phyloP scores from a whole-genome alignment of 2,888 invertebrate species.

The Taphrorychus bicolor region DNA sequence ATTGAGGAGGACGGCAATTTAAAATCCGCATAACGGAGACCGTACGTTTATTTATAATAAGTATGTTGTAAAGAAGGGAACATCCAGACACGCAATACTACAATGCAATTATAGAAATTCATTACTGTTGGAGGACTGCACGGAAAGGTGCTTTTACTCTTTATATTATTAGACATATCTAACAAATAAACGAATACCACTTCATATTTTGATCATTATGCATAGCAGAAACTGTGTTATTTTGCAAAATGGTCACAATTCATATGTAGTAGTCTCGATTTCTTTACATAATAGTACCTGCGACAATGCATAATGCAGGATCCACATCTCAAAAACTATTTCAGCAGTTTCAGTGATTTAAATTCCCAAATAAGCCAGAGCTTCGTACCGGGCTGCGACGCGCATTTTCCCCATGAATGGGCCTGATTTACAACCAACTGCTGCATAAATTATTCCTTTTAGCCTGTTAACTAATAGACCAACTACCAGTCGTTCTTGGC shows the following conservation, averaged over 20 bases:
- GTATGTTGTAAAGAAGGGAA: not conserved
- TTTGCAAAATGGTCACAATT: too few relatives aligned
- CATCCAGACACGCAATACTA: not conserved
- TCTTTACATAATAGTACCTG: not conserved
- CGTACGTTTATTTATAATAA: not conserved
- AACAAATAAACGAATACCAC: too few relatives aligned
- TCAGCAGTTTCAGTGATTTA: constrained; percentile 21
- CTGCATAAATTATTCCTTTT: not conserved
- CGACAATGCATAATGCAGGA: not conserved
- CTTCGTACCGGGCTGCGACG: constrained; percentile 24
- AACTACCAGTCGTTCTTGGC: not conserved
- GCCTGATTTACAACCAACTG: constrained; percentile 23
- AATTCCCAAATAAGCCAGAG: constrained; percentile 17
- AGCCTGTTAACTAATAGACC: not conserved
- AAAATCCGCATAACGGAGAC: not conserved
- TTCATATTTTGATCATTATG: too few relatives aligned
- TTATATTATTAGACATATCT: too few relatives aligned
- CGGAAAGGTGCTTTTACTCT: not conserved
- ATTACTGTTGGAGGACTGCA: not conserved
- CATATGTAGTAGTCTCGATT: too few relatives aligned
- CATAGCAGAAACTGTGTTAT: too few relatives aligned
- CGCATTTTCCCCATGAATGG: constrained; percentile 25
- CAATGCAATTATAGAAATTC: not conserved
- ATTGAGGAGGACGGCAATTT: not conserved
- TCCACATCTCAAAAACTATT: constrained; percentile 8